Base-by-base conservation (phyloP, 2,888 invertebrate genomes). In the Sesia apiformis region DNA sequence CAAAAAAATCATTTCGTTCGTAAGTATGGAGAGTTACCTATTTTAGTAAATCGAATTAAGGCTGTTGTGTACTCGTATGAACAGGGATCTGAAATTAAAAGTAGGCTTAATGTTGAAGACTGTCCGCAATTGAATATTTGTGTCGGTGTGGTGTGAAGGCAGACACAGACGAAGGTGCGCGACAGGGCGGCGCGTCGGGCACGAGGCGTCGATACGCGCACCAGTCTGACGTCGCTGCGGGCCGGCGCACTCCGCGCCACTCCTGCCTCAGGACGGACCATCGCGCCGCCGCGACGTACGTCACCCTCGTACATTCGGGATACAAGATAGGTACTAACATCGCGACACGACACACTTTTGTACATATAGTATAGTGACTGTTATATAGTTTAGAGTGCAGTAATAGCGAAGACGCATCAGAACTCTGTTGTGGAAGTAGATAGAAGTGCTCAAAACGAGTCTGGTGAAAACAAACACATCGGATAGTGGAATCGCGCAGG, bases 401-500 rank as follows among this genome's bases (percentile, higher is more conserved):
- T 39, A 53, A 55, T 23, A 23, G 55, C 57, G 23, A 49, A 4
- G 23, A 66, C 65, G 61, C 57, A 63, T 61, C 64, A 69, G 7
- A 52, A 39, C 6, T 40, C 23, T 52, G n/a, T 52, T 4, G 23
- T n/a, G 39, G 7, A 76, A 72, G 72, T 61, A 65, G 58, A 64
- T 67, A 57, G n/a, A 5, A 52, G 59, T 68, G 66, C 64, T 54
- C 56, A 61, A 70, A 70, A 64, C 58, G 58, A 63, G 63, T 69
- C 69, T 66, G 74, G 84, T 84, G 86, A 86, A 87, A 85, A 88
- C 83, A 88, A 88, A 88, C 86, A 86, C 77, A 78, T 76, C 76
- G 73, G 74, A 49, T 8, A 75, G 70, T 74, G 76, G 68, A 62
- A 64, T 79, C 80, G 87, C 88, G 88, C 88, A 88, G 78, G 87